Evolutionary conservation across 2,797 vertebrate species (phyloP), one percentile per base, ranked within the genome.

Genomic region (Microcaecilia unicolor): DNA sequence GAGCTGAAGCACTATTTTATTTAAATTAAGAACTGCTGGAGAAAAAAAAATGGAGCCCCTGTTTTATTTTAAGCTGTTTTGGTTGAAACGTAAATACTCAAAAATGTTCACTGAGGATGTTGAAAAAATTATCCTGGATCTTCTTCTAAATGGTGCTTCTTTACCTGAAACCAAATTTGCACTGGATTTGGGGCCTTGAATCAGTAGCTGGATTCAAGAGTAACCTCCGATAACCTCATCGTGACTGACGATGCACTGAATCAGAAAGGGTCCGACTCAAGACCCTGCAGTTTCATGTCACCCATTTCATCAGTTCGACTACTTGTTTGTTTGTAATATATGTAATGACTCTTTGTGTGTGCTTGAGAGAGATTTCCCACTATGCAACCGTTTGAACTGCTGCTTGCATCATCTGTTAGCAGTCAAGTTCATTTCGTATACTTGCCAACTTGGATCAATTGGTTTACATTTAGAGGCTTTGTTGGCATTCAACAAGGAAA

Each of bases 151-250:
- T 41, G 64, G 41, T 37, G 41, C 45, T 47, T 43, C 48, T n/a
- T 29, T 8, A n/a, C 22, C 9, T 31, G 27, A 32, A 31, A 68
- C 31, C 57, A 58, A 51, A 63, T 51, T 44, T 52, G 47, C 40
- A 44, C 39, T 67, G 44, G 52, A 54, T 67, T 57, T 70, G 74
- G 63, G 33, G 48, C 59, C 72, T 76, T 76, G 73, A 80, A 81
- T 80, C 65, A 6, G 36, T 48, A 27, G 10, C 4, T 2, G 31
- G 76, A 78, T 81, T 80, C 77, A 75, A 81, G 77, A 22, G 16
- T 9, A 55, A 28, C 25, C n/a, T n/a, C n/a, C n/a, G n/a, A n/a
- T n/a, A n/a, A n/a, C n/a, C n/a, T n/a, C n/a, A n/a, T n/a, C n/a
- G n/a, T 30, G 17, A 10, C 6, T 22, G 28, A n/a, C 46, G 28